phyloP scores from a whole-genome alignment of 2,888 invertebrate genomes.

The Sarcophaga variegata region DNA sequence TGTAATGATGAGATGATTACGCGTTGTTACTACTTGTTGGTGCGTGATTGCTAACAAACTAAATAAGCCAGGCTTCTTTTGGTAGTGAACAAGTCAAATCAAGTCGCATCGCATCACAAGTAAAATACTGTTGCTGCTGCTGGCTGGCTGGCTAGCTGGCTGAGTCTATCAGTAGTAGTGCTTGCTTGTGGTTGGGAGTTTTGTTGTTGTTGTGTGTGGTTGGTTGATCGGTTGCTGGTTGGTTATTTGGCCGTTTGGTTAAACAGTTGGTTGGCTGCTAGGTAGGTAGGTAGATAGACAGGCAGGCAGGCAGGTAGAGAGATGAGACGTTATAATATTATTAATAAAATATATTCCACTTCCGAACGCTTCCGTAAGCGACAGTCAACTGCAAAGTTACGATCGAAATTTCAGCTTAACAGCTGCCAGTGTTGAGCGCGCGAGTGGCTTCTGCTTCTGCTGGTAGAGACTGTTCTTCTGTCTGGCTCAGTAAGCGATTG shows the following conservation, averaged over 20 bases:
- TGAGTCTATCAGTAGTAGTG: constrained; percentile 15
- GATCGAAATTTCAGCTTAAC: constrained; percentile 82
- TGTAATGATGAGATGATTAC: constrained; percentile 48
- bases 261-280: constrained; percentile 33
- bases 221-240: not conserved
- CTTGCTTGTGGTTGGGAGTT: constrained; percentile 11
- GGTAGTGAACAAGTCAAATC: constrained; percentile 66
- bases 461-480: constrained; percentile 21
- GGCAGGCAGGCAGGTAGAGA: constrained; percentile 35
- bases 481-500: constrained; percentile 59
- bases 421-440: constrained; percentile 80
- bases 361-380: constrained; percentile 83
- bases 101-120: constrained; percentile 56
- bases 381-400: constrained; percentile 82
- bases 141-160: constrained; percentile 12
- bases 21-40: constrained; percentile 66
- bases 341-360: constrained; percentile 82
- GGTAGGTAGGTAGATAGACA: not conserved
- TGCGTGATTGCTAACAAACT: constrained; percentile 69
- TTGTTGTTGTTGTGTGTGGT: not conserved
- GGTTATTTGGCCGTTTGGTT: constrained; percentile 28
- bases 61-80: constrained; percentile 67
- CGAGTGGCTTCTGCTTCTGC: constrained; percentile 76
- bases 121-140: constrained; percentile 13
- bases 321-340: constrained; percentile 77